These are phyloP conservation scores for Embidobia sp. DNA, from an alignment of 2,888 invertebrate genomes.

Conservation along the genomic window DNA sequence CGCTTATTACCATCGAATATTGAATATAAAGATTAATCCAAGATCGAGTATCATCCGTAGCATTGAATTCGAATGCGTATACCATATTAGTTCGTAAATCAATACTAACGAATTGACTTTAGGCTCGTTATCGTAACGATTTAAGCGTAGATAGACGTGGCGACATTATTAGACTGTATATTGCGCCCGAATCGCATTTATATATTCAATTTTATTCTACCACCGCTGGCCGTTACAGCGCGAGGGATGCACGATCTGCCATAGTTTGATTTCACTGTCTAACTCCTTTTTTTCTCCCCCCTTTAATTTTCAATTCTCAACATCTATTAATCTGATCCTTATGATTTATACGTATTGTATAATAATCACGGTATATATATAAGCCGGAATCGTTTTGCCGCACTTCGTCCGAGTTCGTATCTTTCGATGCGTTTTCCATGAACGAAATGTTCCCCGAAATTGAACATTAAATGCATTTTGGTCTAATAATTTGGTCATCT, in stretches of 20 bases:
- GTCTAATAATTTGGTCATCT: constrained; percentile 49
- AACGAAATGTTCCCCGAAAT: constrained; percentile 17
- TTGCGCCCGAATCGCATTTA: constrained; percentile 21
- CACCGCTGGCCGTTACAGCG: neutral
- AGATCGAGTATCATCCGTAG: constrained; percentile 62
- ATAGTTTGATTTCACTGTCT: too few species aligned
- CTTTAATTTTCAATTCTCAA: too few species aligned
- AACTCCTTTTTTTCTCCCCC: too few species aligned
- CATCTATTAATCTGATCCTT: too few species aligned
- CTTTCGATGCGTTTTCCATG: neutral
- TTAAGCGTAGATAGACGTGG: constrained; percentile 56
- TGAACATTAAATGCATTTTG: constrained; percentile 35
- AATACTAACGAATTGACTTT: constrained; percentile 67
- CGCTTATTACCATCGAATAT: constrained; percentile 69
- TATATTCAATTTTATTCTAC: constrained; percentile 46
- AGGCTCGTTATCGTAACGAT: constrained; percentile 63
- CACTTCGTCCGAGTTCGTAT: constrained; percentile 19
- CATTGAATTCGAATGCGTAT: constrained; percentile 60
- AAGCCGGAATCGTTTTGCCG: constrained; percentile 39
- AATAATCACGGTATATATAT: too few species aligned
- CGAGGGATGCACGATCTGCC: neutral
- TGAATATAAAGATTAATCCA: constrained; percentile 60
- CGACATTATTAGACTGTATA: constrained; percentile 45
- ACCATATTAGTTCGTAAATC: constrained; percentile 64
- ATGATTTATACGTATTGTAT: too few species aligned